Evolutionary conservation across 2,797 vertebrate genomes (phyloP).

Genomic region (Eutrigla gurnardus): DNA sequence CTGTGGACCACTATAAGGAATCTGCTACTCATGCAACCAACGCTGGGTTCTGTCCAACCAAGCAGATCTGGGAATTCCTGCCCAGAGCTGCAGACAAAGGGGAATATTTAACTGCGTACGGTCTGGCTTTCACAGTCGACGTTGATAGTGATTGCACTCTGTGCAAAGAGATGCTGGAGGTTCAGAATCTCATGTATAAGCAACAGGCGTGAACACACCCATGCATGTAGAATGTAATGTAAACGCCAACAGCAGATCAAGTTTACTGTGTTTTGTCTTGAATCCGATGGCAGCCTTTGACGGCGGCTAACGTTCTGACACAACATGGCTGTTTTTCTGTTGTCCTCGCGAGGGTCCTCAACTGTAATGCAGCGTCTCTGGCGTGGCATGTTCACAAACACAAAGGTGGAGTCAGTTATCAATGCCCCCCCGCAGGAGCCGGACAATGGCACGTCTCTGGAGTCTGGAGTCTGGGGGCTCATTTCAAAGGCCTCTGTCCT

Average conservation of each 20-base stretch:
- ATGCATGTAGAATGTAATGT: neutral
- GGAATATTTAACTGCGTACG: conserved; percentile 33
- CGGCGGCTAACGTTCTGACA: conserved; percentile 61
- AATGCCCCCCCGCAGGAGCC: conserved; percentile 63
- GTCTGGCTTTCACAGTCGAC: conserved; percentile 25
- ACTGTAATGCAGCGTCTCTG: conserved; percentile 68
- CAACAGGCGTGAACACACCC: neutral
- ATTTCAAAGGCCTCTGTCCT: conserved; percentile 77
- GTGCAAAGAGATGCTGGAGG: conserved; percentile 15
- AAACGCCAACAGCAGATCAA: conserved; percentile 4
- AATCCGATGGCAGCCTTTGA: conserved; percentile 28
- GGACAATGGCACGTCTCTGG: conserved; percentile 73
- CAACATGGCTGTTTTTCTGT: conserved; percentile 58
- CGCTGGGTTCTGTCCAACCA: conserved; percentile 42
- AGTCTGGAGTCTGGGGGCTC: conserved; percentile 70
- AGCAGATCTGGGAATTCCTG: conserved; percentile 60
- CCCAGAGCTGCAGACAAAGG: conserved; percentile 41
- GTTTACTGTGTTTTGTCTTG: conserved; percentile 8
- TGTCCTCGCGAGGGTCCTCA: conserved; percentile 45
- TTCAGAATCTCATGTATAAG: neutral
- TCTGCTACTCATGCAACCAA: conserved; percentile 50
- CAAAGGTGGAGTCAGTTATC: conserved; percentile 81
- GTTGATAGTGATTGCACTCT: conserved; percentile 18
- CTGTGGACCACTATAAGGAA: conserved; percentile 45
- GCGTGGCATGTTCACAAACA: conserved; percentile 75